These are phyloP conservation scores for Sciaenops ocellatus DNA, from an alignment of 2,797 vertebrate genomes.

Conservation along the genomic window DNA sequence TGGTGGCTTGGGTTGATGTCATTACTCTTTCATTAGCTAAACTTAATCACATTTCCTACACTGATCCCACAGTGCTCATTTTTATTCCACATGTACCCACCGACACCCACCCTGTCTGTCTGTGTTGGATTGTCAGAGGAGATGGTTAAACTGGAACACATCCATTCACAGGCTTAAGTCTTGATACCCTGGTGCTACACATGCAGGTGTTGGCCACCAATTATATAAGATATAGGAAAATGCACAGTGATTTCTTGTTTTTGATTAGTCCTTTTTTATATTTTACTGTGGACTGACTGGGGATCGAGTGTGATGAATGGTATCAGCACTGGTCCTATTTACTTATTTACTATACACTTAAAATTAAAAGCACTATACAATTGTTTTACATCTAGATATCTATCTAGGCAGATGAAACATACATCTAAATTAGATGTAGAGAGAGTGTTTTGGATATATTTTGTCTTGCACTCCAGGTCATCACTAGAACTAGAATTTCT, in stretches of 20 bases:
- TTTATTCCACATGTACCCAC: not conserved
- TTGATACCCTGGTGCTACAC: not conserved
- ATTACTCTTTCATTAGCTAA: constrained; percentile 51
- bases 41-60: constrained; percentile 37
- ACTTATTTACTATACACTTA: not conserved
- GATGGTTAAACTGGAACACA: not conserved
- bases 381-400: not conserved
- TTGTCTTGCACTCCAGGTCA: too few relatives aligned
- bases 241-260: not conserved
- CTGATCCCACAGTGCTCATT: not conserved
- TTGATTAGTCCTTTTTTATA: not conserved
- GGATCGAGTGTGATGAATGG: not conserved
- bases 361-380: not conserved
- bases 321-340: not conserved
- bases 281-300: not conserved
- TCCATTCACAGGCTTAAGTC: not conserved
- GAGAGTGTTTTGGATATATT: too few relatives aligned
- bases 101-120: too few relatives aligned
- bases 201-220: too few relatives aligned
- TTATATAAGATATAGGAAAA: not conserved
- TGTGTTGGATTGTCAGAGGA: not conserved
- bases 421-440: too few relatives aligned
- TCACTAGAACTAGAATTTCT: too few relatives aligned
- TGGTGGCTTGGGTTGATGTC: constrained; percentile 35
- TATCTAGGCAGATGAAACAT: too few relatives aligned